Evolutionary conservation across 2,888 invertebrate species (phyloP).

Genomic region (Cinara cedri): DNA sequence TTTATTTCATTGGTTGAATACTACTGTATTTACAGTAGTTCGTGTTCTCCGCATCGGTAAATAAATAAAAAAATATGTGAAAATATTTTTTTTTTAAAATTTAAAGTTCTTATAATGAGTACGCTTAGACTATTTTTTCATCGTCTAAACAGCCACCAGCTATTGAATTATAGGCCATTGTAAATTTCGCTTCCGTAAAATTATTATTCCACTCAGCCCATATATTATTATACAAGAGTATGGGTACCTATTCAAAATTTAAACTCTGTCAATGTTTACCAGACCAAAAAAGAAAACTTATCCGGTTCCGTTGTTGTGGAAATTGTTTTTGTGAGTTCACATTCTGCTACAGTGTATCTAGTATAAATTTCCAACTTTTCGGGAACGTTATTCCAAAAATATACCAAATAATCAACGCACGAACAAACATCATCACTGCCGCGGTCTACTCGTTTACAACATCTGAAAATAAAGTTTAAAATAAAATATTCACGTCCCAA

Average conservation of each 20-base stretch:
- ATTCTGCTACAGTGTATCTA: neutral
- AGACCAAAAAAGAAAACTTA: conserved; percentile 7
- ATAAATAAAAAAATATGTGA: conserved; percentile 25
- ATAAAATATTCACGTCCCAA: conserved; percentile 51
- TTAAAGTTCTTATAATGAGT: too few relatives aligned
- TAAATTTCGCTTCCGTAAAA: too few relatives aligned
- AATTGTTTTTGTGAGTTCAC: conserved; percentile 34
- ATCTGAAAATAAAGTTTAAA: conserved; percentile 40
- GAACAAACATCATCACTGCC: conserved; percentile 9
- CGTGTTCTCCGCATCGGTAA: neutral
- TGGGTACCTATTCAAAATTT: conserved; percentile 1
- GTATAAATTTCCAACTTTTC: conserved; percentile 46
- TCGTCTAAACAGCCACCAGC: too few relatives aligned
- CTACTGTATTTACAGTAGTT: neutral
- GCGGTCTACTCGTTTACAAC: conserved; percentile 11
- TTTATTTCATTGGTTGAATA: conserved; percentile 10
- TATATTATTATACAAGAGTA: too few relatives aligned
- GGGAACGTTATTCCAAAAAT: conserved; percentile 20
- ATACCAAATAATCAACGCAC: conserved; percentile 49
- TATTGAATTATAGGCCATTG: too few relatives aligned
- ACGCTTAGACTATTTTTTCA: too few relatives aligned
- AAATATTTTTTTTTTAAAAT: too few relatives aligned
- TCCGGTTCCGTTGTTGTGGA: conserved; percentile 22
- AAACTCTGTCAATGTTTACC: neutral
- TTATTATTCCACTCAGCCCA: too few relatives aligned